Percentiles rank a stretch among this genome's conserved stretches.
These are phyloP conservation scores for Syrmaticus mikado DNA, from an alignment of 2,113 vertebrate genomes.

Conservation along the genomic window DNA sequence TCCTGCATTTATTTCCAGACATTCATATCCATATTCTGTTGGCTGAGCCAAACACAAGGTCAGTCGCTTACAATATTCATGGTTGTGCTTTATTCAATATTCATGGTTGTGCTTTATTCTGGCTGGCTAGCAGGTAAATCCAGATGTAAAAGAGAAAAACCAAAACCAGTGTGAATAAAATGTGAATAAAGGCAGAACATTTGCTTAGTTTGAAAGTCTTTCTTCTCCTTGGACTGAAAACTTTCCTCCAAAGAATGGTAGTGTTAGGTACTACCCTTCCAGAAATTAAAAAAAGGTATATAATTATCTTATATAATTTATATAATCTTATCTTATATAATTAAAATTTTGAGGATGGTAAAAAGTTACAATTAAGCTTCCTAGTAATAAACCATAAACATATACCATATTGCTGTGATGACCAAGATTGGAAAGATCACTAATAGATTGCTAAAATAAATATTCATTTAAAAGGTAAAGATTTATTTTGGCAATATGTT, in stretches of 20 bases:
- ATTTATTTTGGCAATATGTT: background rate
- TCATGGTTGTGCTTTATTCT: background rate
- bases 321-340: background rate
- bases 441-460: background rate
- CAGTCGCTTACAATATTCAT: background rate
- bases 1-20: background rate
- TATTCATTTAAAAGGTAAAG: background rate
- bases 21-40: background rate
- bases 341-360: background rate
- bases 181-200: background rate
- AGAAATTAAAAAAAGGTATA: background rate
- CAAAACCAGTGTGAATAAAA: background rate
- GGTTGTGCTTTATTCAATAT: background rate
- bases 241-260: background rate
- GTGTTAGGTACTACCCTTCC: background rate
- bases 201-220: background rate
- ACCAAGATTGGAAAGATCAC: background rate
- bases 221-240: background rate
- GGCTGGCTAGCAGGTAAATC: background rate
- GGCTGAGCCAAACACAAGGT: background rate
- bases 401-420: background rate
- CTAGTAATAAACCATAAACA: background rate
- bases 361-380: background rate
- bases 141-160: background rate
- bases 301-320: too few relatives aligned